Conservation (phyloP, 2,113 vertebrate genomes). For the Centrocercus urophasianus region DNA sequence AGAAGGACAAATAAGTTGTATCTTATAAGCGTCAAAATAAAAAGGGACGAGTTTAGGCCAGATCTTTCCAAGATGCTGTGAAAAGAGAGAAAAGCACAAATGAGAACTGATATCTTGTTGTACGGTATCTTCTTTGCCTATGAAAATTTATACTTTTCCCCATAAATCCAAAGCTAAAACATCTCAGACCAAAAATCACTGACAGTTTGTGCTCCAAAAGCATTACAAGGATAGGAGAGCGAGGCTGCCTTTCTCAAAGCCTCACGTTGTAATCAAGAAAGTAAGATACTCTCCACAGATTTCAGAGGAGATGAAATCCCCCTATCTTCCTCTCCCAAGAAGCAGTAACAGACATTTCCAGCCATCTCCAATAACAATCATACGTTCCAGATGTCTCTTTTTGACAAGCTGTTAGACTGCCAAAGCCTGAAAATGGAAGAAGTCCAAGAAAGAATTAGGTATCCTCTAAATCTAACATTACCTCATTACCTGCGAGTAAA, state of each 20-base stretch:
- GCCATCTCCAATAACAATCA: slow-evolving; percentile 15
- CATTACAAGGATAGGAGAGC: accelerated
- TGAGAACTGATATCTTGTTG: neutral
- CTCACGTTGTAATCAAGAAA: neutral
- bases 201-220: neutral
- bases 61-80: neutral
- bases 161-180: neutral
- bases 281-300: neutral
- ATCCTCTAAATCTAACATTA: slow-evolving; percentile 12
- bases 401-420: slow-evolving; percentile 22
- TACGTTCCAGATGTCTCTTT: slow-evolving; percentile 10
- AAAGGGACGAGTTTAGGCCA: neutral
- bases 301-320: neutral
- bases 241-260: neutral
- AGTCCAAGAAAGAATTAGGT: slow-evolving; percentile 52
- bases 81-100: neutral
- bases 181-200: neutral
- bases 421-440: slow-evolving; percentile 28
- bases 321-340: neutral
- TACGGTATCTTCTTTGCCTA: neutral
- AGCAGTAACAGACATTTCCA: neutral
- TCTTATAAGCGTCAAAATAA: neutral
- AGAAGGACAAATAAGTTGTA: neutral
- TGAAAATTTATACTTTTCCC: neutral
- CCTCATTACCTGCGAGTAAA: slow-evolving; percentile 44